Evolutionary conservation across 2,113 vertebrate genomes (phyloP), one percentile per base, ranked within the genome.

Genomic region (Sinocyclocheilus grahami): DNA sequence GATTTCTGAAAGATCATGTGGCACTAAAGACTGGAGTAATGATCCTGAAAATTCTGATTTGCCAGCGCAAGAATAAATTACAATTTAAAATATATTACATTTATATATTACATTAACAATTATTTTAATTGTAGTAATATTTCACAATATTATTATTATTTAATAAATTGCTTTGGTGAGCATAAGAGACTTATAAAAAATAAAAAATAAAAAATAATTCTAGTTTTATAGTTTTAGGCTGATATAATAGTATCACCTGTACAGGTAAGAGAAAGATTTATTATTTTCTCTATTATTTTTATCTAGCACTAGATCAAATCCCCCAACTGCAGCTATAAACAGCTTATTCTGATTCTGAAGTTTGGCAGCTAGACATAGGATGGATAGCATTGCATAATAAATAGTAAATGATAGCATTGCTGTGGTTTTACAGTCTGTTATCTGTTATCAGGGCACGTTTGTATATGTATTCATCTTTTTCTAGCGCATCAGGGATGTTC

Each of bases 291-390:
- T n/a, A 20, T 20, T 18, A 33, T 69, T 20, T 20, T 37, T 48
- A 11, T 42, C 13, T 46, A 51, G n/a, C 74, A 48, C 42, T 76
- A 76, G n/a, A 48, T 24, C 39, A 77, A 16, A 18, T 14, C 48
- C 22, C n/a, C 18, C 37, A 72, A 77, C 14, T 33, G 48, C 27
- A 58, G 51, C 51, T 33, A 55, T 42, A 67, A 69, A 30, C 71
- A 83, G 12, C 30, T 60, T 78, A 71, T 72, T 84, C 72, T 27
- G 83, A 63, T 84, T 42, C 39, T 42, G 30, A 79, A 42, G 53
- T 46, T 60, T 77, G 83, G 83, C 83, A 82, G 69, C 78, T 88
- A 76, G 83, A 85, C 48, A 63, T 55, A 27, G 14, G 76, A 67
- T 42, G 83, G 83, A 74, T 85, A 62, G 46, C 46, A 78, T 82